A percentile compares a stretch with the other conserved stretches of the same genome.
phyloP scores from a whole-genome alignment of 64 coral and sea anemone genomes.

The Anthopleura sola region DNA sequence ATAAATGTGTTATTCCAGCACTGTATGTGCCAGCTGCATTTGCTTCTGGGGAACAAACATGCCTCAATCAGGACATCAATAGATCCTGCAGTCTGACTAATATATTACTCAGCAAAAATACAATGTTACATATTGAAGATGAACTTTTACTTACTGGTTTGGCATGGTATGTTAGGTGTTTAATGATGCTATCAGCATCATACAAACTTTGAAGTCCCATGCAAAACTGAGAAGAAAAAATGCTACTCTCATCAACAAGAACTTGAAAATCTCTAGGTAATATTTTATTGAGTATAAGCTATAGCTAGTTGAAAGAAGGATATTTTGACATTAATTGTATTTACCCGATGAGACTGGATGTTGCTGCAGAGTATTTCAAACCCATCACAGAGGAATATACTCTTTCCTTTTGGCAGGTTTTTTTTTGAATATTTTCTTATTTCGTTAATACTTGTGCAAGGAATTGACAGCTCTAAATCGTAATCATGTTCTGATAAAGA shows the following conservation, averaged over 20 bases:
- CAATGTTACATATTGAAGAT: neutral
- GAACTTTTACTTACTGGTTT: constrained; percentile 57
- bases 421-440: constrained; percentile 84
- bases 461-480: constrained; percentile 68
- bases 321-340: neutral
- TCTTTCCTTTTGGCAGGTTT: constrained; percentile 77
- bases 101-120: too few relatives aligned
- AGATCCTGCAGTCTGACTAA: too few relatives aligned
- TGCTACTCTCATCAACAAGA: neutral
- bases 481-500: constrained; percentile 51
- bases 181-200: constrained; percentile 59
- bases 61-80: too few relatives aligned
- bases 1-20: too few relatives aligned
- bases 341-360: constrained; percentile 75
- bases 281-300: too few relatives aligned
- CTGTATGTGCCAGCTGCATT: too few relatives aligned
- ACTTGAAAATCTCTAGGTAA: neutral
- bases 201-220: constrained; percentile 30
- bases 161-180: constrained; percentile 59
- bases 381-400: constrained; percentile 84
- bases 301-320: too few relatives aligned
- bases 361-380: constrained; percentile 87
- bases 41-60: too few relatives aligned
- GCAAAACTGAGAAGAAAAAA: neutral
- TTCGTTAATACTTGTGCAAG: constrained; percentile 82